Evolutionary conservation across 2,888 invertebrate genomes (phyloP).

Genomic region (Leptinotarsa tumamoca): DNA sequence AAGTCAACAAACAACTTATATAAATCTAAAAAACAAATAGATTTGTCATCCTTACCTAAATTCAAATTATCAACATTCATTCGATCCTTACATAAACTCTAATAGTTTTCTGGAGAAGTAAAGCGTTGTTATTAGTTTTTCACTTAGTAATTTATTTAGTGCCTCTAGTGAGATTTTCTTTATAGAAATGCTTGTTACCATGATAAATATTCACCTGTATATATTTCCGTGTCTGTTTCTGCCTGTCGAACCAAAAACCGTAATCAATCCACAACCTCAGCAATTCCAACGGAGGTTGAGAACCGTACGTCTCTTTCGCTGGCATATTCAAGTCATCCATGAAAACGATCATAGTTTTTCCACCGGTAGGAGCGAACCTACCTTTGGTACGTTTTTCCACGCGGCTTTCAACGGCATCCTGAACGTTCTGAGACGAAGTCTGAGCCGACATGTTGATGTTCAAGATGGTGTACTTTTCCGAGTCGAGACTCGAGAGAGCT

Average conservation of each 20-base stretch:
- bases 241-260: slow-evolving; percentile 89
- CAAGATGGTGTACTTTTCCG: slow-evolving; percentile 73
- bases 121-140: too few relatives aligned
- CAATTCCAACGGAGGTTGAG: slow-evolving; percentile 89
- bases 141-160: too few relatives aligned
- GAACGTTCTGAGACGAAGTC: slow-evolving; percentile 86
- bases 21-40: too few relatives aligned
- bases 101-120: too few relatives aligned
- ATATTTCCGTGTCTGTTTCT: slow-evolving; percentile 81
- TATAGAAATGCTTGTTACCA: neutral
- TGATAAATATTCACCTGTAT: slow-evolving; percentile 71
- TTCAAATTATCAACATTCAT: too few relatives aligned
- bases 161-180: neutral
- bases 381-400: slow-evolving; percentile 90
- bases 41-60: too few relatives aligned
- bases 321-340: slow-evolving; percentile 96
- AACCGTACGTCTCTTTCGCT: slow-evolving; percentile 87
- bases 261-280: slow-evolving; percentile 89
- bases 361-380: slow-evolving; percentile 82
- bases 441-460: slow-evolving; percentile 90
- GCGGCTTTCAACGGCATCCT: slow-evolving; percentile 66
- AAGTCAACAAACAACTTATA: too few relatives aligned
- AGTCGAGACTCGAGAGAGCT: slow-evolving; percentile 73
- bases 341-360: slow-evolving; percentile 87
- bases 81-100: too few relatives aligned